A percentile compares a stretch with the other conserved stretches of the same genome.
Evolutionary conservation across 1,140 invertebrate genomes (phyloP).

Genomic region (Cyclina sinensis): DNA sequence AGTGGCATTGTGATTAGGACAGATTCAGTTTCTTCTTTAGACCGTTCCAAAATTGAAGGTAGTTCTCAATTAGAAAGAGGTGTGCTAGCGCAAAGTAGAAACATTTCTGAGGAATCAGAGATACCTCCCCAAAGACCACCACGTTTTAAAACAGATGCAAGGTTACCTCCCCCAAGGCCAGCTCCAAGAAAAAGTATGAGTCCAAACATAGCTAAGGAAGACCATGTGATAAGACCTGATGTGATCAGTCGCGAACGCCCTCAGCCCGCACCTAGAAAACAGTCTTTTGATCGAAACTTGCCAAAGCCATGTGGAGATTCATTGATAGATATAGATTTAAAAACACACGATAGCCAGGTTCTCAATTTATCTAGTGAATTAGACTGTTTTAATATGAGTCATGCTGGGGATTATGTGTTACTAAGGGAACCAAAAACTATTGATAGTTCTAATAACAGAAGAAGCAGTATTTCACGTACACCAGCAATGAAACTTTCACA

Average conservation of each 20-base stretch:
- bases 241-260: slow-evolving; percentile 8
- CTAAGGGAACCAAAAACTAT: slow-evolving; percentile 29
- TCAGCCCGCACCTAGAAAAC: slow-evolving; percentile 7
- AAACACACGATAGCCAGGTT: neutral
- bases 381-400: slow-evolving; percentile 8
- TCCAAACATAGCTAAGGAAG: slow-evolving; percentile 29
- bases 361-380: slow-evolving; percentile 21
- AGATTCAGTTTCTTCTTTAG: slow-evolving; percentile 43
- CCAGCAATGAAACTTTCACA: slow-evolving; percentile 55
- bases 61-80: neutral
- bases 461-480: slow-evolving; percentile 40
- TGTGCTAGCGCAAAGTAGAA: neutral
- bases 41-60: neutral
- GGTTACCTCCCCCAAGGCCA: slow-evolving; percentile 6
- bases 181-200: slow-evolving; percentile 50
- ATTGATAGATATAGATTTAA: neutral
- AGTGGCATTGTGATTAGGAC: slow-evolving; percentile 61
- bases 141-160: neutral
- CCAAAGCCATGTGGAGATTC: neutral
- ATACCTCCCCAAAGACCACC: neutral
- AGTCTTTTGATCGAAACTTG: neutral
- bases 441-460: slow-evolving; percentile 9
- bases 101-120: neutral
- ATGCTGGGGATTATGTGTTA: slow-evolving; percentile 48
- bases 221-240: slow-evolving; percentile 6